A percentile compares a stretch with the other conserved stretches of the same genome.
phyloP scores from a whole-genome alignment of 1,140 invertebrate species.

The Lasaia peninsularis region DNA sequence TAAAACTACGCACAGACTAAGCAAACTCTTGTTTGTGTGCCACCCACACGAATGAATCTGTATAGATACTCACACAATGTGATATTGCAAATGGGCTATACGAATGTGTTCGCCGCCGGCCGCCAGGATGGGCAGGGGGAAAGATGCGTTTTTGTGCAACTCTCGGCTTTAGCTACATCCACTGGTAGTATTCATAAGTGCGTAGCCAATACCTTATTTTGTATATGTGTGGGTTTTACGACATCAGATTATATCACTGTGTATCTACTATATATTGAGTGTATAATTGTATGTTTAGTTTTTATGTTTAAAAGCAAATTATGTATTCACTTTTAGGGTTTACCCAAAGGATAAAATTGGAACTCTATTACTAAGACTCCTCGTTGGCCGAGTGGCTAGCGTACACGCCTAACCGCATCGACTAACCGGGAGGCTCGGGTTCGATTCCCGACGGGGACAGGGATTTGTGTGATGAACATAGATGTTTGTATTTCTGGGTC shows the following conservation, averaged over 20 bases:
- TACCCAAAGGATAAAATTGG: too few relatives aligned
- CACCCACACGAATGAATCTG: constrained; percentile 34
- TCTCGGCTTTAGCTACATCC: constrained; percentile 63
- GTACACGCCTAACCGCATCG: too few relatives aligned
- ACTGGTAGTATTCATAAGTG: constrained; percentile 68
- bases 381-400: too few relatives aligned
- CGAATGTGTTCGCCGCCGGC: constrained; percentile 69
- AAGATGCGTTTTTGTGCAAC: constrained; percentile 75
- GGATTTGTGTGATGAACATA: too few relatives aligned
- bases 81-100: constrained; percentile 74
- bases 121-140: constrained; percentile 48
- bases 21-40: constrained; percentile 54
- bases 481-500: too few relatives aligned
- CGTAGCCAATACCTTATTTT: constrained; percentile 60
- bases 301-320: too few relatives aligned
- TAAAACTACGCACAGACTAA: constrained; percentile 71
- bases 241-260: constrained; percentile 29
- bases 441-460: too few relatives aligned
- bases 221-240: constrained; percentile 35
- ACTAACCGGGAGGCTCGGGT: too few relatives aligned
- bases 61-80: constrained; percentile 67
- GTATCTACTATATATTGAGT: too few relatives aligned
- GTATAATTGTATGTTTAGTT: too few relatives aligned
- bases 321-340: too few relatives aligned
- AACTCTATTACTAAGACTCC: too few relatives aligned